Evolutionary conservation across 2,888 invertebrate species (phyloP).

Genomic region (Lasioglossum morio): DNA sequence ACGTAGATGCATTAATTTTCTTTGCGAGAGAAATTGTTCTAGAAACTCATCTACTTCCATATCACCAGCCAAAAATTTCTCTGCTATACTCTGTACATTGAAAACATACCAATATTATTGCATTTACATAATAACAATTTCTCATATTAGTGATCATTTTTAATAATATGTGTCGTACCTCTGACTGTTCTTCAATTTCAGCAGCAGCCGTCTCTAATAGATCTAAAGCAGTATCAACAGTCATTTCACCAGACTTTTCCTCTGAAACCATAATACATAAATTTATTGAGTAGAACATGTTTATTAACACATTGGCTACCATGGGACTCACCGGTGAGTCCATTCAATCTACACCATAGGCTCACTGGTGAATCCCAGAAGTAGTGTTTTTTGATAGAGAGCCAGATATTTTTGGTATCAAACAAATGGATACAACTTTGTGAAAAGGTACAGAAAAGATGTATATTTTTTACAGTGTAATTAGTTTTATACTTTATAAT

Average conservation of each 20-base stretch:
- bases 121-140: background rate
- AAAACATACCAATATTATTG: constrained; percentile 14
- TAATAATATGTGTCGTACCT: constrained; percentile 85
- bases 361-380: too few species aligned
- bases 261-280: constrained; percentile 85
- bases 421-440: too few species aligned
- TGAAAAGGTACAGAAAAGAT: too few species aligned
- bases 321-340: too few species aligned
- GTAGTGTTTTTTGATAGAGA: too few species aligned
- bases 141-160: background rate
- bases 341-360: too few species aligned
- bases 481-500: too few species aligned
- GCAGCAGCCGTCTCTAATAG: constrained; percentile 96
- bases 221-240: constrained; percentile 94
- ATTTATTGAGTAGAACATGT: background rate
- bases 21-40: constrained; percentile 91
- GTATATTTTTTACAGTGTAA: too few species aligned
- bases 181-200: constrained; percentile 97
- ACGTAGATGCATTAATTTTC: constrained; percentile 92
- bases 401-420: too few species aligned
- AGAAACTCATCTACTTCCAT: constrained; percentile 92
- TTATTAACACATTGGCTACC: background rate
- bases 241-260: constrained; percentile 90
- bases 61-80: constrained; percentile 91
- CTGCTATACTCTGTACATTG: constrained; percentile 87